Conservation (phyloP, 2,888 invertebrate species). For the Panopea generosa region DNA sequence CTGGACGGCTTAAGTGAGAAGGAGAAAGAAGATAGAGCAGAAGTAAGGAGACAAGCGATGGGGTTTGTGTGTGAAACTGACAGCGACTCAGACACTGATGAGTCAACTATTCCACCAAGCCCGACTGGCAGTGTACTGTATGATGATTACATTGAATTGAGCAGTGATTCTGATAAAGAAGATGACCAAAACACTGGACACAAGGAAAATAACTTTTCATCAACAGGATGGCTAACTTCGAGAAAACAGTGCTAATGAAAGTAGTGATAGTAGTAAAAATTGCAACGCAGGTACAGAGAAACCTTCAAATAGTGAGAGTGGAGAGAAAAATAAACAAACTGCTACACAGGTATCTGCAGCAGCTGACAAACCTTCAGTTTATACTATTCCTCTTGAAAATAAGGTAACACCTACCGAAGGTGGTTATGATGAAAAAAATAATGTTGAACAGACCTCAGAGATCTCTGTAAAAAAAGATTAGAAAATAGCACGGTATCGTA, state of each 20-base stretch:
- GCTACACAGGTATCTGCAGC: background rate
- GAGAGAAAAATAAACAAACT: background rate
- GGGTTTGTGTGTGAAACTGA: conserved; percentile 54
- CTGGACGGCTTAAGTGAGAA: conserved; percentile 19
- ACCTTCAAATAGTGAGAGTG: conserved; percentile 10
- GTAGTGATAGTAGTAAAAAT: background rate
- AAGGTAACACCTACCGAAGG: too few relatives aligned
- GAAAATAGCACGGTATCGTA: too few relatives aligned
- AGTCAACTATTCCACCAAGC: conserved; percentile 21
- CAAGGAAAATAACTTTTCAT: background rate
- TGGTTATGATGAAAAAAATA: too few relatives aligned
- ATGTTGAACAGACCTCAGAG: too few relatives aligned
- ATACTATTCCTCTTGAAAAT: too few relatives aligned
- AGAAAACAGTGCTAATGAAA: background rate
- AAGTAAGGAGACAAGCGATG: conserved; percentile 47
- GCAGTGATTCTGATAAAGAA: conserved; percentile 44
- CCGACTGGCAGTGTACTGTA: conserved; percentile 40
- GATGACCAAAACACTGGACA: background rate
- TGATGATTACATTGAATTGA: conserved; percentile 55
- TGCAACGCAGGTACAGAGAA: too few relatives aligned
- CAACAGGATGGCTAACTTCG: background rate
- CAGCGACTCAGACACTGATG: conserved; percentile 50
- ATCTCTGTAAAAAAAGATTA: too few relatives aligned
- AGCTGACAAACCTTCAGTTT: too few relatives aligned
- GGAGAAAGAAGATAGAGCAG: conserved; percentile 41